Base-by-base conservation (phyloP, 2,888 invertebrate species). In the Kryphioiulus occultus region DNA sequence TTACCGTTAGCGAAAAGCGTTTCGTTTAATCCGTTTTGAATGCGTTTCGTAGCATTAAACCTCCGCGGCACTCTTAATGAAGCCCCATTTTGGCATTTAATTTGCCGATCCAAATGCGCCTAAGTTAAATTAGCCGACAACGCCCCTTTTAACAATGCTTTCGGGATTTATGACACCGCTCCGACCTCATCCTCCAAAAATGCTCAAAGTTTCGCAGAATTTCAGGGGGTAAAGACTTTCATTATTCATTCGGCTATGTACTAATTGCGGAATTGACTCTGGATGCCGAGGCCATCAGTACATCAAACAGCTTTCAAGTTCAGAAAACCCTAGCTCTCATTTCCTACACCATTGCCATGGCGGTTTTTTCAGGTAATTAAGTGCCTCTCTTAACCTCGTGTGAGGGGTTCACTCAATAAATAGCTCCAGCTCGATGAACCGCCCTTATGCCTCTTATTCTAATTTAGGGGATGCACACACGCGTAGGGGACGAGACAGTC, bases 101-200 rank as follows among this genome's bases (percentile, higher is more conserved):
- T 68, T 68, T 26, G 68, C 68, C 68, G 68, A 68, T 68, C 68
- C 26, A 68, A 68, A 68, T 68, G 68, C 26, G 68, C 68, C 68
- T 68, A 68, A 68, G 68, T 68, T 68, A 68, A 68, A 68, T 68
- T 68, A 68, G 68, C 68, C 68, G 68, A 68, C 68, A 68, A 68
- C 68, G 68, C 68, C 68, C 68, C 68, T 68, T 68, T 68, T 68
- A 68, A 68, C 68, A 68, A 68, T 68, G 68, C 68, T 1, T 68
- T 68, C 68, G 68, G 68, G 68, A 68, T 68, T 68, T 68, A 68
- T 26, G 68, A 68, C 68, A 68, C 68, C 68, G 26, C 68, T 26
- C 9, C 68, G 68, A 68, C 68, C 68, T 68, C 68, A 68, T 68
- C 68, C 68, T 19, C 68, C 68, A 68, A 68, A 68, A 68, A 68